Evolutionary conservation across 2,113 vertebrate genomes (phyloP).

Genomic region (Pelvicachromis taeniatus): DNA sequence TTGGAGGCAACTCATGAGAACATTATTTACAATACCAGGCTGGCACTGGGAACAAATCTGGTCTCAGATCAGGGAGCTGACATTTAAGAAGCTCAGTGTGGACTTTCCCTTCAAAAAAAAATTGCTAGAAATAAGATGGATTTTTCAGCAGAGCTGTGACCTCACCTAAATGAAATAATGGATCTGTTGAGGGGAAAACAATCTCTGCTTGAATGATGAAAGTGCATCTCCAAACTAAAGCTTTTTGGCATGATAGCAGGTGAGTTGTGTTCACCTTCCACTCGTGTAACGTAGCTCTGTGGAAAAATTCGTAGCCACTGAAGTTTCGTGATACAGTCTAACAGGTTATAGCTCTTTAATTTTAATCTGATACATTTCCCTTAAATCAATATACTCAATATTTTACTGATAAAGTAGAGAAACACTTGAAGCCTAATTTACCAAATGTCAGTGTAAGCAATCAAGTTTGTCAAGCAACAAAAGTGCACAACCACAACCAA

Average conservation of each 20-base stretch:
- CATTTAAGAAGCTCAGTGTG: background rate
- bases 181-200: background rate
- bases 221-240: background rate
- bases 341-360: background rate
- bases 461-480: background rate
- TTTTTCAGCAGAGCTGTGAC: background rate
- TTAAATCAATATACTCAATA: background rate
- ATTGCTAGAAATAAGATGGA: background rate
- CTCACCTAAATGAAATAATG: background rate
- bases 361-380: background rate
- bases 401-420: background rate
- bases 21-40: slow-evolving; percentile 48
- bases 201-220: background rate
- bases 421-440: background rate
- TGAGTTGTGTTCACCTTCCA: slow-evolving; percentile 1
- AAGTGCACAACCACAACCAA: background rate
- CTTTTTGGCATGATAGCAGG: slow-evolving; percentile 1
- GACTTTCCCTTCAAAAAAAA: background rate
- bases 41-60: background rate
- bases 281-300: background rate
- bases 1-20: slow-evolving; percentile 47
- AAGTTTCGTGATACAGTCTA: background rate
- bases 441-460: background rate
- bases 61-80: background rate
- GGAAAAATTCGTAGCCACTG: background rate